These are phyloP conservation scores for Hirtodrosophila confusa DNA, from an alignment of 2,888 invertebrate species.

Conservation along the genomic window DNA sequence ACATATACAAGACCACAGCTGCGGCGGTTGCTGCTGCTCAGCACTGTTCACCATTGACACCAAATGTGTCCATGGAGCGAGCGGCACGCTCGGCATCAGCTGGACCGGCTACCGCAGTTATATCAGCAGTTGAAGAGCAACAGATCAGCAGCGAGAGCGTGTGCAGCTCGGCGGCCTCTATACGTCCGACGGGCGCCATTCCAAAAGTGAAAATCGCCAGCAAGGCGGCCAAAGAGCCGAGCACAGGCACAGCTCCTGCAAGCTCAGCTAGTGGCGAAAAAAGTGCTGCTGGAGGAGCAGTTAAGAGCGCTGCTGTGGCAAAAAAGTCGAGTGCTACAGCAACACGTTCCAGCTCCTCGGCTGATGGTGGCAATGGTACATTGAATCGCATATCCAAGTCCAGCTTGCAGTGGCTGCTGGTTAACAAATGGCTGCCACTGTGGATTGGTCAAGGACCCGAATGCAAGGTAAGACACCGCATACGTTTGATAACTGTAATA, in stretches of 20 bases:
- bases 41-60: constrained; percentile 55
- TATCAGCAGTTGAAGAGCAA: constrained; percentile 43
- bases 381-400: constrained; percentile 86
- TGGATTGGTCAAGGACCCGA: constrained; percentile 87
- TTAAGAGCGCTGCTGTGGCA: constrained; percentile 56
- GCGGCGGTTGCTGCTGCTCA: constrained; percentile 54
- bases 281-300: constrained; percentile 28
- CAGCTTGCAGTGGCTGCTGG: constrained; percentile 88
- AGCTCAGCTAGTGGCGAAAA: constrained; percentile 36
- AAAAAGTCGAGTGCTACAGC: constrained; percentile 60
- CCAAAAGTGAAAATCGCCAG: constrained; percentile 77
- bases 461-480: constrained; percentile 81
- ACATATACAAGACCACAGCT: constrained; percentile 81
- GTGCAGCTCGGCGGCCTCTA: constrained; percentile 24
- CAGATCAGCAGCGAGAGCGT: constrained; percentile 23
- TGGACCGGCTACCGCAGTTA: constrained; percentile 62
- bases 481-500: background rate
- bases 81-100: constrained; percentile 78
- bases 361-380: constrained; percentile 75
- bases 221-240: constrained; percentile 58
- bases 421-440: constrained; percentile 88
- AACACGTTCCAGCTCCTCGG: constrained; percentile 59
- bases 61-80: constrained; percentile 76
- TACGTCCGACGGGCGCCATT: constrained; percentile 78
- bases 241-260: constrained; percentile 16